Conservation (phyloP, 2,888 invertebrate species). For the Altica lythri region DNA sequence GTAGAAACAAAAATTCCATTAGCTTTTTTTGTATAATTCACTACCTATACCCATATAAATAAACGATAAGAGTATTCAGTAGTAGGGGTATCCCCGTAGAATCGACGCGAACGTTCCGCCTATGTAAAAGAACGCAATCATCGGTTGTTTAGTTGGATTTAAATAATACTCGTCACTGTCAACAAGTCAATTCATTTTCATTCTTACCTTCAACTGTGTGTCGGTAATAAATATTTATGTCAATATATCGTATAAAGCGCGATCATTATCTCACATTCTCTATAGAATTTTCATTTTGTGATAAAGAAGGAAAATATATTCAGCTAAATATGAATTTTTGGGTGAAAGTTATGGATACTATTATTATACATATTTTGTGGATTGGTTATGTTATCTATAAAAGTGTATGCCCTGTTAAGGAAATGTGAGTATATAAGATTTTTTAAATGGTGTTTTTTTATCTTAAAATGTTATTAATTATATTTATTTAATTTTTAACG, state of each 20-base stretch:
- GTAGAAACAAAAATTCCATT: too few relatives aligned
- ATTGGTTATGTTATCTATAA: slow-evolving; percentile 39
- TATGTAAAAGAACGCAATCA: slow-evolving; percentile 10
- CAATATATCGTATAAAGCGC: not conserved
- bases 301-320: too few relatives aligned
- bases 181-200: too few relatives aligned
- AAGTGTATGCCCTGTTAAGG: slow-evolving; percentile 34
- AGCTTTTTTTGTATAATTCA: too few relatives aligned
- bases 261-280: not conserved
- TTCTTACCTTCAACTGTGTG: slow-evolving; percentile 16
- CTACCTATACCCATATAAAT: too few relatives aligned
- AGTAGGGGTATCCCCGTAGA: too few relatives aligned
- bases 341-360: slow-evolving; percentile 35
- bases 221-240: slow-evolving; percentile 6
- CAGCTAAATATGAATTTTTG: slow-evolving; percentile 26
- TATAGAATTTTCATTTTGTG: slow-evolving; percentile 1
- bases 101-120: too few relatives aligned
- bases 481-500: not conserved
- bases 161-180: slow-evolving; percentile 19
- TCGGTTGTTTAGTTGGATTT: slow-evolving; percentile 19
- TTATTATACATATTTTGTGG: slow-evolving; percentile 42
- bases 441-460: too few relatives aligned
- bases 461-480: not conserved
- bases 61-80: too few relatives aligned
- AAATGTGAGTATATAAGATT: slow-evolving; percentile 38